Conservation (phyloP, 2,797 vertebrate genomes). For the Myripristis murdjan region DNA sequence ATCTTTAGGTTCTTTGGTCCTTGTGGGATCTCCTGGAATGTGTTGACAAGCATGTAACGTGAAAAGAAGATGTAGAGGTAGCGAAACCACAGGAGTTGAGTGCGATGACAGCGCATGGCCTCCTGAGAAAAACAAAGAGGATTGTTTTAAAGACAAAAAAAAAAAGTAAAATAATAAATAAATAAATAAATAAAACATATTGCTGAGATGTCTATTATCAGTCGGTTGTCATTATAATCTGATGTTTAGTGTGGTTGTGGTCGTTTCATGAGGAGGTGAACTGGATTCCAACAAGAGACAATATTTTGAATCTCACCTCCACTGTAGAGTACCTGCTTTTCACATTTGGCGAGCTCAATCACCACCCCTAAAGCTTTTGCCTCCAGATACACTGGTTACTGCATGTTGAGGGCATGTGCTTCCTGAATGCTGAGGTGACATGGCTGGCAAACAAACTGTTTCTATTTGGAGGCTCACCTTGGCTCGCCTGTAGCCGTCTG, state of each 20-base stretch:
- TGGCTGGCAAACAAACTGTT: slow-evolving; percentile 29
- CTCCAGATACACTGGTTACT: not conserved
- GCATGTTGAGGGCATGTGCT: not conserved
- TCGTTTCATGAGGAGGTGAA: not conserved
- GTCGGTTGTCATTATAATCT: not conserved
- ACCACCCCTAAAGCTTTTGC: not conserved
- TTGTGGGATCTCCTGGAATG: slow-evolving; percentile 85
- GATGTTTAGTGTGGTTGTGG: not conserved
- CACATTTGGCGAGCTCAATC: too few species aligned
- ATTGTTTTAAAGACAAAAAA: not conserved
- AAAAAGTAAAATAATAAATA: too few species aligned
- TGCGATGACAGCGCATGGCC: slow-evolving; percentile 93
- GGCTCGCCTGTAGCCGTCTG: slow-evolving; percentile 86
- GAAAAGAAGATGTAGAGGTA: slow-evolving; percentile 91
- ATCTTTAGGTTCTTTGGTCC: slow-evolving; percentile 80
- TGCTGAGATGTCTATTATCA: not conserved
- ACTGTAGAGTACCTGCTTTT: too few species aligned
- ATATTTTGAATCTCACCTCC: not conserved
- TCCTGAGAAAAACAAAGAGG: slow-evolving; percentile 77
- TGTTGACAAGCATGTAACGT: slow-evolving; percentile 95
- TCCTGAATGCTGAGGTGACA: not conserved
- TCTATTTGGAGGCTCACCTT: slow-evolving; percentile 84
- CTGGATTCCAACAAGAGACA: not conserved
- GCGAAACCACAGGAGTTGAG: slow-evolving; percentile 96
- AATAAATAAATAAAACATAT: not conserved